Percentiles rank a stretch among this genome's conserved stretches.
Conservation (phyloP, 2,888 invertebrate species). For the Dastarcus helophoroides region DNA sequence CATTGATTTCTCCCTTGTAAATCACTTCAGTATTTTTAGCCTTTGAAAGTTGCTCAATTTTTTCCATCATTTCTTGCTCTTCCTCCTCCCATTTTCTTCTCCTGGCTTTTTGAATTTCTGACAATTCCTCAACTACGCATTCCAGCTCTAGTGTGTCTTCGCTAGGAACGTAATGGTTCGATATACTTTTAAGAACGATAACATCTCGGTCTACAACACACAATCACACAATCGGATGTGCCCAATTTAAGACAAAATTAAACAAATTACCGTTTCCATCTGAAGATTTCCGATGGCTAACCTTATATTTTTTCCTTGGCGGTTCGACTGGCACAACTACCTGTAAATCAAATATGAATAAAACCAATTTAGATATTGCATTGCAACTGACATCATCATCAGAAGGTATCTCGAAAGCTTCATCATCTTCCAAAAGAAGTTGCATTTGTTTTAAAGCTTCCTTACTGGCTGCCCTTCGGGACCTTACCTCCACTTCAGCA, state of each 20-base stretch:
- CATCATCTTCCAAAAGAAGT: slow-evolving; percentile 31
- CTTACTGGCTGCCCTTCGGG: slow-evolving; percentile 32
- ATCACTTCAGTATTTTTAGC: slow-evolving; percentile 51
- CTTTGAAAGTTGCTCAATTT: slow-evolving; percentile 47
- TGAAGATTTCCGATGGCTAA: slow-evolving; percentile 30
- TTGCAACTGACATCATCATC: slow-evolving; percentile 27
- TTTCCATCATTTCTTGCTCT: slow-evolving; percentile 51
- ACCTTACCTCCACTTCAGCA: no score
- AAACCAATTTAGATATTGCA: not conserved
- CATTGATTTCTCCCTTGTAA: slow-evolving; percentile 53
- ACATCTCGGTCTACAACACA: slow-evolving; percentile 29
- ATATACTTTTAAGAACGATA: slow-evolving; percentile 29
- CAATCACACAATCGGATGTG: slow-evolving; percentile 3
- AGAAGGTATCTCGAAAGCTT: slow-evolving; percentile 38
- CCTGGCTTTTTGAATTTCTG: slow-evolving; percentile 50
- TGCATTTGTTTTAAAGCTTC: slow-evolving; percentile 34
- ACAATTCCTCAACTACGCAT: slow-evolving; percentile 60
- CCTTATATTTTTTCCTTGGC: slow-evolving; percentile 32
- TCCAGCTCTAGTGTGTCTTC: slow-evolving; percentile 49
- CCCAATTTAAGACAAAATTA: slow-evolving; percentile 2
- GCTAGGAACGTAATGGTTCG: slow-evolving; percentile 13
- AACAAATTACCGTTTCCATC: slow-evolving; percentile 28
- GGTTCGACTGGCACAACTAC: slow-evolving; percentile 22
- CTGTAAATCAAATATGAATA: not conserved
- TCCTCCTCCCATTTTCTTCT: slow-evolving; percentile 54